Base-by-base conservation (phyloP, 2,113 vertebrate species). In the Neopipo cinnamomea region DNA sequence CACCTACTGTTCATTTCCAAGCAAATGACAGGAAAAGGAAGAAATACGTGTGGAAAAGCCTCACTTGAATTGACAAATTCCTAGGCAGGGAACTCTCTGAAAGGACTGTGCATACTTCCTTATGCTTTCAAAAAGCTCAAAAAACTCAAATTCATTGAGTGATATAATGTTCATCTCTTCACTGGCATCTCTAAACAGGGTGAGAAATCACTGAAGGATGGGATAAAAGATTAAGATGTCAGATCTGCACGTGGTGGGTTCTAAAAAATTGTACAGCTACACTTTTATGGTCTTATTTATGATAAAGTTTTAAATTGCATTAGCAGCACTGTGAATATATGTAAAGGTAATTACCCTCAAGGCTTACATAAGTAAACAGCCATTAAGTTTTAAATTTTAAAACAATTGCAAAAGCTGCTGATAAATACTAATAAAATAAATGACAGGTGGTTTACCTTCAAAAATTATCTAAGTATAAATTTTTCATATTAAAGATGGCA, bases 201-300 rank as follows among this genome's bases (percentile, higher is more conserved):
- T 78, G 81, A 81, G 56, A 89, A 97, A 91, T 30, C 28, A 89
- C 47, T 68, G 47, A 89, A 82, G 56, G 47, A 82, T 35, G 28
- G 24, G 39, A 78, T 49, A 96, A 87, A 91, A 72, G 52, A 91
- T 84, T 77, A 91, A 74, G 53, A 78, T 68, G 76, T 86, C 86
- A 89, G 71, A 91, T 67, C 46, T 63, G 37, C 52, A 70, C 25
- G 22, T 33, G 33, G 53, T 52, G 81, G 6, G 27, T 86, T 93
- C 81, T 84, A 65, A 44, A 68, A 91, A 90, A 75, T 14, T 18
- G 28, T 61, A 82, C 84, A 87, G 53, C 41, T 87, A 66, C n/a
- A 85, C 28, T 61, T 77, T n/a, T 16, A 89, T 50, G 28, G 31
- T 65, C 52, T 82, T 92, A 66, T 85, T 71, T 85, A 53, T 72